Base-by-base conservation (phyloP, 2,113 vertebrate genomes). In the Gallinago undulata region DNA sequence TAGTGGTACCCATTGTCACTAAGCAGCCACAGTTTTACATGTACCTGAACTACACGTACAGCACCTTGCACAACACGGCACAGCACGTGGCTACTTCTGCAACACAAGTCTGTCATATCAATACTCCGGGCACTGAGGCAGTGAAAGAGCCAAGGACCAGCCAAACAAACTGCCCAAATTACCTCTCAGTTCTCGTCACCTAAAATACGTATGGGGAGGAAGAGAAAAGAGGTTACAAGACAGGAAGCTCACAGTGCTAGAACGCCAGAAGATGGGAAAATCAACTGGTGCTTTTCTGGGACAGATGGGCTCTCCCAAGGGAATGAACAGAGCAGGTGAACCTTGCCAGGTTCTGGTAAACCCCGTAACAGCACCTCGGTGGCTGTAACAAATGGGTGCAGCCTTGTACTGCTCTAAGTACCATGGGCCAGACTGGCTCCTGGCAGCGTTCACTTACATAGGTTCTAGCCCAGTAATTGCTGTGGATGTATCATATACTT, bases 311-410 rank as follows among this genome's bases (percentile, higher is more conserved):
- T 41, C 6, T 78, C 37, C 79, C 41, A 47, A 23, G 60, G 50
- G 80, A 92, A 55, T 11, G 37, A 47, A 84, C 47, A 37, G 64
- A 69, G 19, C n/a, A 57, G 53, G 22, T 31, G 39, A 87, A 47
- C 33, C 56, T 23, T 48, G 39, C 13, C 19, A 23, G 24, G 31
- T 39, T 27, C 76, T 53, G 33, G 28, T 55, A 74, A 82, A 57
- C 18, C 33, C 75, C 5, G 0, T 3, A 56, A 27, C 4, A 79
- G 60, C 57, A 64, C 33, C 23, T 12, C 11, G 19, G 39, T 27
- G 55, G 33, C 62, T 21, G 0, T 4, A 30, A 13, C 0, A 24
- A 22, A 6, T 2, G 10, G 45, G 21, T 2, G 56, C 75, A 89
- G 9, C 66, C 56, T 64, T 48, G 51, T 21, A 16, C 45, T 59